phyloP scores from a whole-genome alignment of 2,113 vertebrate genomes.

The Oxyura jamaicensis region DNA sequence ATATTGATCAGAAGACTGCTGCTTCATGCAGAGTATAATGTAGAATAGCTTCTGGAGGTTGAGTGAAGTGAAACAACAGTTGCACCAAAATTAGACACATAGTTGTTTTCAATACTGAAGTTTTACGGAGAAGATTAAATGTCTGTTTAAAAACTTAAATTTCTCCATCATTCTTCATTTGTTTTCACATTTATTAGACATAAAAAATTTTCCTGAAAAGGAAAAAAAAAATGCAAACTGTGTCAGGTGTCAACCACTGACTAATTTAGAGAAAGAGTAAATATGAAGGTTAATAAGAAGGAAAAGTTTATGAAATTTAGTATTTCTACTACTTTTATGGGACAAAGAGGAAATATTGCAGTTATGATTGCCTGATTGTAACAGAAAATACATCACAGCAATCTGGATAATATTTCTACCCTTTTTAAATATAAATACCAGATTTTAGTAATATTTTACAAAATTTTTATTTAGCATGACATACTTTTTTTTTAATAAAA shows the following conservation, averaged over 20 bases:
- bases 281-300: neutral
- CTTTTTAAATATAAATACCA: neutral
- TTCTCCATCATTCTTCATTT: neutral
- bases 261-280: neutral
- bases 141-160: neutral
- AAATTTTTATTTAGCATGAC: neutral
- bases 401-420: neutral
- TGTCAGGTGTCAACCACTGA: neutral
- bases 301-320: neutral
- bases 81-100: neutral
- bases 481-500: neutral
- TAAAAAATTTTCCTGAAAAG: neutral
- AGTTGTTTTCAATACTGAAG: neutral
- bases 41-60: neutral
- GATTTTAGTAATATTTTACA: neutral
- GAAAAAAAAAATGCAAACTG: neutral
- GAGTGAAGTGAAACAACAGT: neutral
- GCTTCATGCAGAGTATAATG: neutral
- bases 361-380: neutral
- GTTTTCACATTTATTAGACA: neutral
- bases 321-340: neutral
- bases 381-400: neutral
- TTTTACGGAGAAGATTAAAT: conserved; percentile 8
- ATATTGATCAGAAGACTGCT: neutral
- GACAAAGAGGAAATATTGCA: neutral